Evolutionary conservation across 2,888 invertebrate species (phyloP), one percentile per base, ranked within the genome.

Genomic region (Nephrotoma guestfalica): DNA sequence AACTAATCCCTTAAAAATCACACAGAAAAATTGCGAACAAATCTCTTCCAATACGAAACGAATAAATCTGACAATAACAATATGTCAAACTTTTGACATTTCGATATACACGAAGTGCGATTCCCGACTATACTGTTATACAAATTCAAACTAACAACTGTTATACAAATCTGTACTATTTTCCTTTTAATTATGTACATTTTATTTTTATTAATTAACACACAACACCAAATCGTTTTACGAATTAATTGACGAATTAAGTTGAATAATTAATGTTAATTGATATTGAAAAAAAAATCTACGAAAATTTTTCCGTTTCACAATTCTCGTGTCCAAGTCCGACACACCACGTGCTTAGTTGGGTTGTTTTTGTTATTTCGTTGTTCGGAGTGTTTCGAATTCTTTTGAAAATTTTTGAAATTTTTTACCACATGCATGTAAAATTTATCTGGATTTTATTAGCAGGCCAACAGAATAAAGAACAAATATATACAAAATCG

Each of bases 401-500:
- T 71, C 71, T 71, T 71, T 71, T 71, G 71, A 84, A 41, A 84
- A 84, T 84, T 41, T 84, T 84, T 84, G 84, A 84, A 71, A 71
- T 71, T 71, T 71, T 71, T 71, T 71, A 71, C 71, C 71, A 30
- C 71, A 71, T 71, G 85, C 85, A 86, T 86, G 45, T 45, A 86
- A 86, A 86, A 86, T 86, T 45, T 47, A 86, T 86, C 40, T 86
- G 86, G 86, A 86, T 86, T 86, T 86, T 47, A 45, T 86, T 43
- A 86, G 30, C 45, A 86, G 86, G 86, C 47, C 15, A 18, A 18
- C 86, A 86, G 42, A 85, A 85, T 18, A 43, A n/a, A 85, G 6
- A 15, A 41, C 51, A 51, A 5, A 84, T 6, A 84, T 83, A 11
- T 51, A n/a, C n/a, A n/a, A 15, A 57, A 57, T 57, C 15, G 51